phyloP scores from a whole-genome alignment of 1,140 invertebrate genomes.

The Drosophila sp. region DNA sequence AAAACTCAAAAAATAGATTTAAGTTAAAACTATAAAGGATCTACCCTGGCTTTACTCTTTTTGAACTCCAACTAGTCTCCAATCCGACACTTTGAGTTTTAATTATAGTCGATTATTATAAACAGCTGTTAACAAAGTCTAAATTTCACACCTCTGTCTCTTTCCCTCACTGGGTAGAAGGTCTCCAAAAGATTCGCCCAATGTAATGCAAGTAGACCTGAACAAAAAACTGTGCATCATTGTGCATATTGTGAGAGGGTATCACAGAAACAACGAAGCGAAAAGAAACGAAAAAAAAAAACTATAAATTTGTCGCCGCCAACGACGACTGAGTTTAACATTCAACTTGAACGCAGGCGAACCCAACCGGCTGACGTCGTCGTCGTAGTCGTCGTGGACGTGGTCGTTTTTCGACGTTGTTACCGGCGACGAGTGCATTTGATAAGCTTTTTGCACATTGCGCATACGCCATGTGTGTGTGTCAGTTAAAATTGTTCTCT shows the following conservation, averaged over 20 bases:
- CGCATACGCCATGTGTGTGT: conserved; percentile 63
- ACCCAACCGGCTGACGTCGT: conserved; percentile 28
- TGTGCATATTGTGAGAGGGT: background rate
- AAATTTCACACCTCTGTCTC: background rate
- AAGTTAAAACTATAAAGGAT: too few relatives aligned
- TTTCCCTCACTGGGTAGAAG: background rate
- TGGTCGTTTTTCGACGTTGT: conserved; percentile 1
- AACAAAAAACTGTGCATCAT: background rate
- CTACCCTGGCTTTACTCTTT: too few relatives aligned
- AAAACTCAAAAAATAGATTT: too few relatives aligned
- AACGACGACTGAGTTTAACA: conserved; percentile 49
- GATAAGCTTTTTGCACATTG: conserved; percentile 73
- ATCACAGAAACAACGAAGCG: conserved; percentile 27
- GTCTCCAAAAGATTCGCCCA: conserved; percentile 1
- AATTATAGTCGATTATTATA: too few relatives aligned
- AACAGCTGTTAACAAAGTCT: background rate
- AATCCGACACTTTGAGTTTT: too few relatives aligned
- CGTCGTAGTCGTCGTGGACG: background rate
- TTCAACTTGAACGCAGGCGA: conserved; percentile 78
- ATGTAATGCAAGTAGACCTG: conserved; percentile 8
- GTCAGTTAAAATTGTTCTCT: background rate
- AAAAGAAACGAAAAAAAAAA: conserved; percentile 6
- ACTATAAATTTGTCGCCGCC: conserved; percentile 24
- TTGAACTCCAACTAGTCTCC: too few relatives aligned
- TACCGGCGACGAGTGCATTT: conserved; percentile 48